Conservation (phyloP, 2,113 vertebrate species). For the Otis tarda region DNA sequence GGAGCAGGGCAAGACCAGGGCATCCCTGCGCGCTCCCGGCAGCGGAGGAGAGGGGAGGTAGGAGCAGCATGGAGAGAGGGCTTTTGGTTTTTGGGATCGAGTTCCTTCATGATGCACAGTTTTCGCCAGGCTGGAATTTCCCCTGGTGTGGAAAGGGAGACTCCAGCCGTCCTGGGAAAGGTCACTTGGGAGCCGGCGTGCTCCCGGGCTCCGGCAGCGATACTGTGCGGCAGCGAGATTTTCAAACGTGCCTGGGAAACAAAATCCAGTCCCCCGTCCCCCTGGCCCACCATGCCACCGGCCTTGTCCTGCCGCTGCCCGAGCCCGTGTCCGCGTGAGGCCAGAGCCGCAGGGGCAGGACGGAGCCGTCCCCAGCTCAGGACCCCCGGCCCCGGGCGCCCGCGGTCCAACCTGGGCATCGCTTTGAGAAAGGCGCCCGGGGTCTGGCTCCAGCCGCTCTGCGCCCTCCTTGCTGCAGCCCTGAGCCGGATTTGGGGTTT, state of each 20-base stretch:
- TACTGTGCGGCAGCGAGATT: neutral
- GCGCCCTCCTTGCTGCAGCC: neutral
- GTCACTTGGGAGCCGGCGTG: neutral
- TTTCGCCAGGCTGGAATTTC: neutral
- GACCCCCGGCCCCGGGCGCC: fast-evolving
- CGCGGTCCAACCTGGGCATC: fast-evolving
- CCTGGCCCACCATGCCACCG: fast-evolving
- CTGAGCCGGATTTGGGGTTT: neutral
- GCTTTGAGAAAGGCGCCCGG: neutral
- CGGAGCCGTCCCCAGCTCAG: neutral
- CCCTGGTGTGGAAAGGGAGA: neutral
- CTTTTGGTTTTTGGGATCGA: neutral
- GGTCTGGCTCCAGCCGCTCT: neutral
- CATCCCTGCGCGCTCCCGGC: fast-evolving
- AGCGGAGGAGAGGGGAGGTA: fast-evolving
- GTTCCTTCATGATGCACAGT: neutral
- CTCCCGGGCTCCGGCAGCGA: neutral
- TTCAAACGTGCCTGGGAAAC: neutral
- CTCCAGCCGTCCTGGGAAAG: neutral
- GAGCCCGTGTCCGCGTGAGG: fast-evolving
- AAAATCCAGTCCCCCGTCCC: neutral
- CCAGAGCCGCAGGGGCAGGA: neutral
- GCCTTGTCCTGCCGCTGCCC: neutral
- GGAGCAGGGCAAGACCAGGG: neutral
- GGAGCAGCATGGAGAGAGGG: neutral